Conservation (phyloP, 2,888 invertebrate genomes). For the Lasioglossum oenotherae region DNA sequence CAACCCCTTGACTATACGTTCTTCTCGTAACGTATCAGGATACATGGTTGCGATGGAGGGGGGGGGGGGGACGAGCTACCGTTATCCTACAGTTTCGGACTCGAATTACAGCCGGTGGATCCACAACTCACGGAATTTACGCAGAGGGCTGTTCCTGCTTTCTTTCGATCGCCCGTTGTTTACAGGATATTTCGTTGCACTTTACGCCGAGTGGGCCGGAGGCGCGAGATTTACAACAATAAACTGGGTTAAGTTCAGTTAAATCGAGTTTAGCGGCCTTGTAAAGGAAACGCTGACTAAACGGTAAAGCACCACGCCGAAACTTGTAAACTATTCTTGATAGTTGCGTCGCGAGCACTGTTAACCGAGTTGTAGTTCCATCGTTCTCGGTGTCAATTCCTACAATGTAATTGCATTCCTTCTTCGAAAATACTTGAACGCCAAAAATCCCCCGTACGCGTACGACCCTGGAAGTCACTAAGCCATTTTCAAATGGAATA, state of each 20-base stretch:
- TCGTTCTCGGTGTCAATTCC: not conserved
- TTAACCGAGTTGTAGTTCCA: not conserved
- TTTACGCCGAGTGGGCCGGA: not conserved
- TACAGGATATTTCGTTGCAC: slow-evolving; percentile 32
- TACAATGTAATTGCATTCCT: not conserved
- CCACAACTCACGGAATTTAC: slow-evolving; percentile 63
- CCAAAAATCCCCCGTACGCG: too few species aligned
- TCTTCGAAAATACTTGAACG: not conserved
- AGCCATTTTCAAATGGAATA: too few species aligned
- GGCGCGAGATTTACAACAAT: slow-evolving; percentile 43
- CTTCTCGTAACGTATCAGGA: slow-evolving; percentile 43
- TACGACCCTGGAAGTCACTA: too few species aligned
- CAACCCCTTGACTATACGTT: slow-evolving; percentile 13
- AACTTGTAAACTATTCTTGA: slow-evolving; percentile 40
- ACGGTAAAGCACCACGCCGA: slow-evolving; percentile 28
- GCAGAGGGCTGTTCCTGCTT: slow-evolving; percentile 21
- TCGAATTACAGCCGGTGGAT: slow-evolving; percentile 57
- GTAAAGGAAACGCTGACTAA: slow-evolving; percentile 22
- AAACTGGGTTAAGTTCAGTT: slow-evolving; percentile 54
- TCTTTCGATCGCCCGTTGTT: slow-evolving; percentile 45
- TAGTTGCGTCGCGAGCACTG: not conserved
- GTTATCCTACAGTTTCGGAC: slow-evolving; percentile 59
- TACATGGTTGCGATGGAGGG: slow-evolving; percentile 25
- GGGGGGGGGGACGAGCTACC: slow-evolving; percentile 34
- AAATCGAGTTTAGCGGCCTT: slow-evolving; percentile 27